These are phyloP conservation scores for Astatotilapia flaviijosephi DNA, from an alignment of 2,113 vertebrate species.

Conservation along the genomic window DNA sequence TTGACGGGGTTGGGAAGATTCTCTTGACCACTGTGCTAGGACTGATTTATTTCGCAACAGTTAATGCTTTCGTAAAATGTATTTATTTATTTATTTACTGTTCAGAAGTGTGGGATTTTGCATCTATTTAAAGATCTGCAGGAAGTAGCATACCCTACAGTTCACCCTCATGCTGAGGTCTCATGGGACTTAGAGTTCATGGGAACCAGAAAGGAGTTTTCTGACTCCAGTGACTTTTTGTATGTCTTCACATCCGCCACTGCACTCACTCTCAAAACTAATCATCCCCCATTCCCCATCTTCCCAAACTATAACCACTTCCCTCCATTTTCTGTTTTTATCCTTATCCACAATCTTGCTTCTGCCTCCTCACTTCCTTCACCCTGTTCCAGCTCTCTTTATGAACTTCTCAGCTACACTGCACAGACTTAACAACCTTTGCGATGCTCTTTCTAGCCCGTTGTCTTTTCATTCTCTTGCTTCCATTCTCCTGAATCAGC, in stretches of 20 bases:
- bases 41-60: constrained; percentile 10
- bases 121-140: constrained; percentile 54
- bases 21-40: constrained; percentile 8
- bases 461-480: constrained; percentile 6
- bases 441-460: neutral
- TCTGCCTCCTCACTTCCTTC: neutral
- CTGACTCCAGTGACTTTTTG: neutral
- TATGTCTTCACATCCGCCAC: constrained; percentile 27
- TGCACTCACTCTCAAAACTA: neutral
- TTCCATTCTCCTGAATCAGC: constrained; percentile 55
- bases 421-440: constrained; percentile 27
- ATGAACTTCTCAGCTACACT: constrained; percentile 12
- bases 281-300: neutral
- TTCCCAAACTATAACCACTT: neutral
- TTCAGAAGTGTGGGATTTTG: constrained; percentile 34
- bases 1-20: neutral
- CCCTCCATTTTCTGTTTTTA: neutral
- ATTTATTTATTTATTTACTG: neutral
- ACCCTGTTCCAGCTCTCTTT: neutral
- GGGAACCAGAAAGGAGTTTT: constrained; percentile 49
- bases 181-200: constrained; percentile 55
- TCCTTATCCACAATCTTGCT: neutral
- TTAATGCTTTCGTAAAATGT: neutral
- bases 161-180: constrained; percentile 35
- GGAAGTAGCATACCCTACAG: constrained; percentile 43